Evolutionary conservation across 2,113 vertebrate genomes (phyloP).

Genomic region (Petrocephalus microphthalmus): DNA sequence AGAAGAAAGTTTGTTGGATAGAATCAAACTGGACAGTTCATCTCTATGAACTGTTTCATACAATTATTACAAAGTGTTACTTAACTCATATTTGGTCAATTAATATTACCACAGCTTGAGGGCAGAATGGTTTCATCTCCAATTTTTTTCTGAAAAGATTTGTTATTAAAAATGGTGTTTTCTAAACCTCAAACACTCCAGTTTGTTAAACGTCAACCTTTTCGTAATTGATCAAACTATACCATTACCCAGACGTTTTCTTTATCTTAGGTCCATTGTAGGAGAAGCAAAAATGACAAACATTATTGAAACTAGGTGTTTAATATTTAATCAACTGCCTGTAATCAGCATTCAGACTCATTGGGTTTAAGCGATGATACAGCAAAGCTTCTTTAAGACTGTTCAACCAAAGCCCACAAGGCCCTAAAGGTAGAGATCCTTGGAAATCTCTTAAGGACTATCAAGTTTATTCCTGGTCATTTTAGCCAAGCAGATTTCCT

Average conservation of each 20-base stretch:
- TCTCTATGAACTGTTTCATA: neutral
- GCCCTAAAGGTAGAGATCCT: neutral
- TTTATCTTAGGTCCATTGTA: neutral
- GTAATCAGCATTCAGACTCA: neutral
- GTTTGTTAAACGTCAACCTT: neutral
- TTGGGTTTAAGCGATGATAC: neutral
- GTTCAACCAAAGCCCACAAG: neutral
- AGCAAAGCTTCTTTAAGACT: neutral
- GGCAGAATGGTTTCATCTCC: neutral
- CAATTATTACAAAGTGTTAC: neutral
- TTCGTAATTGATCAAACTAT: neutral
- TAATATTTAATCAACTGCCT: neutral
- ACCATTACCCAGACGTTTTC: neutral
- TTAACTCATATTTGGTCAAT: neutral
- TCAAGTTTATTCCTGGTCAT: neutral
- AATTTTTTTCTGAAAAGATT: neutral
- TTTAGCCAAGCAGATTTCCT: neutral
- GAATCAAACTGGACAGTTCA: neutral
- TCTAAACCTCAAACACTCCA: neutral
- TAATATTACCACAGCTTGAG: neutral
- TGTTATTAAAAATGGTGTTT: neutral
- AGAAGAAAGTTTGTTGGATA: slow-evolving; percentile 23
- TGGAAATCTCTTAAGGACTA: neutral
- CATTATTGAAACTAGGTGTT: neutral
- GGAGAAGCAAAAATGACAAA: neutral